Evolutionary conservation across 2,888 invertebrate species (phyloP), one percentile per base, ranked within the genome.

Genomic region (Papilio demoleus): DNA sequence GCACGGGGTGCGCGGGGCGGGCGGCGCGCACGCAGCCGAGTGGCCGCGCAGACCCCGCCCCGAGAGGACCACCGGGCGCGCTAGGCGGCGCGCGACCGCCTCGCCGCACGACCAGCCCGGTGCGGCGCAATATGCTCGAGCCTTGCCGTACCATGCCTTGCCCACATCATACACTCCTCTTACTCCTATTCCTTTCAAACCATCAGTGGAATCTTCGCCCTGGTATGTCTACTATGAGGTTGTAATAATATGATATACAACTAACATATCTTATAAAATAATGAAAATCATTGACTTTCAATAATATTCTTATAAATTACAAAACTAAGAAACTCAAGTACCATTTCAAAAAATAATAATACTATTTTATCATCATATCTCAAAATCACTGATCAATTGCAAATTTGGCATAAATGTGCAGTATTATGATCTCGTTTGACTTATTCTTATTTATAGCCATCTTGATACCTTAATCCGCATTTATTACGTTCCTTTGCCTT

Each of bases 41-140:
- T 90, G 90, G 91, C 89, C 88, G 87, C 86, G 79, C 76, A 83
- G 90, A 89, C 91, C 90, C 86, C 91, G 89, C 92, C 90, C 91
- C 89, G 88, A 86, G 86, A 78, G 86, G 93, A 93, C 93, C 93
- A 93, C 93, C 93, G 92, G 92, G 90, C 89, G 86, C 88, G 93
- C 90, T 85, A 90, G 91, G 91, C 91, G 90, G 91, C 87, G 87
- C 84, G 56, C 68, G 63, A 56, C 81, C 80, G 77, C 83, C 78
- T 76, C 73, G 71, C 73, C 74, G 70, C 72, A 71, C 67, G 65
- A 81, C 84, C 81, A 79, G 77, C 81, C 80, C 80, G 79, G 83
- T 77, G 77, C 79, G 5, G 22, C 27, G 27, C 53, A 53, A 27
- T n/a, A 1, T 53, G 53, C 53, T n/a, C 27, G 27, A 31, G 76